phyloP scores from a whole-genome alignment of 2,888 invertebrate genomes.

The Gasteruption jaculator region DNA sequence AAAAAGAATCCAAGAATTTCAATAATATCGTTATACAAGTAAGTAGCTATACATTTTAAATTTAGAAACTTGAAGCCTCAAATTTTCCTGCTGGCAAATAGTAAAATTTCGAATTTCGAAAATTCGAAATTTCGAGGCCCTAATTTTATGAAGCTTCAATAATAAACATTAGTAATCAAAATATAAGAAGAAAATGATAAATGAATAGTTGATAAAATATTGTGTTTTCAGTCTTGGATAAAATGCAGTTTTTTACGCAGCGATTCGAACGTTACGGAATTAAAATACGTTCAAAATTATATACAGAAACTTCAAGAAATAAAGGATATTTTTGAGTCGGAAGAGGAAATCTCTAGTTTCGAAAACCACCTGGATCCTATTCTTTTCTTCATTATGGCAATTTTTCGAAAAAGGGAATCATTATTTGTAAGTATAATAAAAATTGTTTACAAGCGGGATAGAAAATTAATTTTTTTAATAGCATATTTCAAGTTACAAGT shows the following conservation, averaged over 20 bases:
- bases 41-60: constrained; percentile 14
- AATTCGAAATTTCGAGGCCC: too few species aligned
- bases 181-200: not conserved
- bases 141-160: too few species aligned
- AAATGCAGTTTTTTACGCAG: constrained; percentile 39
- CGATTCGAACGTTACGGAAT: constrained; percentile 29
- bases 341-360: constrained; percentile 32
- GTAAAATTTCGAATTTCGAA: too few species aligned
- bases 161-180: too few species aligned
- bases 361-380: constrained; percentile 35
- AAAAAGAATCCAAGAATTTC: constrained; percentile 35
- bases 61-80: constrained; percentile 5
- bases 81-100: not conserved
- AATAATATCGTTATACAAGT: constrained; percentile 41
- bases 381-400: constrained; percentile 34
- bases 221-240: constrained; percentile 40
- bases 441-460: not conserved
- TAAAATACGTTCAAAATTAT: constrained; percentile 32
- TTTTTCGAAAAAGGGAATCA: constrained; percentile 32
- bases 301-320: constrained; percentile 34
- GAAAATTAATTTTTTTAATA: not conserved
- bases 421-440: constrained; percentile 16
- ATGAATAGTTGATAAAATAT: not conserved
- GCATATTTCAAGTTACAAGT: constrained; percentile 2
- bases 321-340: constrained; percentile 30